Conservation (phyloP, 2,888 invertebrate genomes). For the Epirrita christyi region DNA sequence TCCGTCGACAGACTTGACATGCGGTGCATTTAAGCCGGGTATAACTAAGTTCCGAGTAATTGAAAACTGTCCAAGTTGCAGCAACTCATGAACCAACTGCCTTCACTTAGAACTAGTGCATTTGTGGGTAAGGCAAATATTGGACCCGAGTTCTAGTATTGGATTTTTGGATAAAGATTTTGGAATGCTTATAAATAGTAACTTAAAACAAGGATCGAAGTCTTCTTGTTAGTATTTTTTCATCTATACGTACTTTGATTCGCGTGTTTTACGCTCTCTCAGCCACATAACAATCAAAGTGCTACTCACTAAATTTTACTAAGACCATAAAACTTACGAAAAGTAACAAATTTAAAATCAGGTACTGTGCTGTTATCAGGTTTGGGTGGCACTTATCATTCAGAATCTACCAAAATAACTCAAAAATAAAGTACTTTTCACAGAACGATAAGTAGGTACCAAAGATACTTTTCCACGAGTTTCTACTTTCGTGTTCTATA, state of each 20-base stretch:
- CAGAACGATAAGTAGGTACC: too few relatives aligned
- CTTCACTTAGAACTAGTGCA: conserved; percentile 30
- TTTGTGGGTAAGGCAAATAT: conserved; percentile 27
- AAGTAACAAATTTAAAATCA: too few relatives aligned
- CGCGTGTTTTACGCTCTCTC: too few relatives aligned
- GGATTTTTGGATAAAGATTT: conserved; percentile 11
- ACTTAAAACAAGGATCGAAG: too few relatives aligned
- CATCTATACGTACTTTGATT: too few relatives aligned
- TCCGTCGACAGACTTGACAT: conserved; percentile 29
- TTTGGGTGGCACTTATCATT: too few relatives aligned
- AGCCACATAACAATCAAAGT: too few relatives aligned
- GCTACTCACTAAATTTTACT: too few relatives aligned
- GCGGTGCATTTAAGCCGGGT: conserved; percentile 38
- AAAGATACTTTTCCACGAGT: background rate
- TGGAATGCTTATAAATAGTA: background rate
- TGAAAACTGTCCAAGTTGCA: conserved; percentile 64
- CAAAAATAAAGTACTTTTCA: too few relatives aligned
- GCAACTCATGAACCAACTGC: conserved; percentile 35
- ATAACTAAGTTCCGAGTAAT: conserved; percentile 58
- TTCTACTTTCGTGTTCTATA: background rate
- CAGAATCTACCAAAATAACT: too few relatives aligned
- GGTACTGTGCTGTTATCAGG: too few relatives aligned
- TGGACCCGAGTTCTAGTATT: conserved; percentile 14
- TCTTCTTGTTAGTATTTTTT: background rate
- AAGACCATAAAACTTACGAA: too few relatives aligned